These are phyloP conservation scores for Urocolius indicus DNA, from an alignment of 2,113 vertebrate species.

Conservation along the genomic window DNA sequence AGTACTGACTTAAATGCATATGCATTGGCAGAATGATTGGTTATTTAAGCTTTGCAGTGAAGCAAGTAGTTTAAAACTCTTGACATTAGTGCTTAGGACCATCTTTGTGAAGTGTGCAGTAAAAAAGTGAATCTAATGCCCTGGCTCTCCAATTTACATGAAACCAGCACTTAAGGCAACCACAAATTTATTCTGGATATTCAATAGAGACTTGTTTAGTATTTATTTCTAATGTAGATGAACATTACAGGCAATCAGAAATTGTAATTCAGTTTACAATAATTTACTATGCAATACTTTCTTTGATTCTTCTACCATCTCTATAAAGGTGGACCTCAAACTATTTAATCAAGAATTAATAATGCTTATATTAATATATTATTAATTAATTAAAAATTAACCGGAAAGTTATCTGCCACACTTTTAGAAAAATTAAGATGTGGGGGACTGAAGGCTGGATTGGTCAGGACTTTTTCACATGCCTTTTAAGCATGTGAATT, in stretches of 20 bases:
- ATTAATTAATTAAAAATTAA: not conserved
- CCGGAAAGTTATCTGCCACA: not conserved
- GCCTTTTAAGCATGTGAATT: not conserved
- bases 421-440: not conserved
- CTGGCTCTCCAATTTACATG: not conserved
- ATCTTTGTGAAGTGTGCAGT: not conserved
- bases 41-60: slow-evolving; percentile 59
- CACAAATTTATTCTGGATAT: slow-evolving; percentile 1
- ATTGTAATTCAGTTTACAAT: not conserved
- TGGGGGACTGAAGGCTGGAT: not conserved
- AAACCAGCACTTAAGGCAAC: not conserved
- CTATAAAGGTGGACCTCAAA: not conserved
- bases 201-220: not conserved
- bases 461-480: not conserved
- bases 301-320: not conserved
- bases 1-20: slow-evolving; percentile 38
- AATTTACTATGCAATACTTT: not conserved
- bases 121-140: slow-evolving; percentile 7
- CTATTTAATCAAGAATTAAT: not conserved
- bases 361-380: not conserved
- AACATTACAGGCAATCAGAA: not conserved
- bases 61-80: slow-evolving; percentile 35
- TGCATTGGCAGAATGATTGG: slow-evolving; percentile 29
- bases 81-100: slow-evolving; percentile 6
- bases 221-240: not conserved